These are phyloP conservation scores for Cephalotes varians DNA, from an alignment of 2,888 invertebrate species.

Conservation along the genomic window DNA sequence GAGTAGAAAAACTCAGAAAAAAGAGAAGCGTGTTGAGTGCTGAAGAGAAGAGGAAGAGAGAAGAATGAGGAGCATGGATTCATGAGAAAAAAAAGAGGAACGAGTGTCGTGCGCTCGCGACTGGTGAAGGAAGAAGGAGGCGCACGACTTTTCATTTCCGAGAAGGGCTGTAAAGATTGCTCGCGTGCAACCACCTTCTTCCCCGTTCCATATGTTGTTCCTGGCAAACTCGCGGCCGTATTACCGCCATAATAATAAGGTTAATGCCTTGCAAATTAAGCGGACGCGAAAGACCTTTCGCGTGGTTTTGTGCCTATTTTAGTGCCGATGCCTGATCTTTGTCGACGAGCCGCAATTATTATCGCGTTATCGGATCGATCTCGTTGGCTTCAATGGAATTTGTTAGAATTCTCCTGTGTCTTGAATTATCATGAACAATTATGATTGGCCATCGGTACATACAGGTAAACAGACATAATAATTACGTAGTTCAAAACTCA, in stretches of 20 bases:
- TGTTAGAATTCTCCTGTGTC: not conserved
- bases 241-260: constrained; percentile 72
- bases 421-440: not conserved
- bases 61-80: constrained; percentile 18
- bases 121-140: constrained; percentile 38
- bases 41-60: not conserved
- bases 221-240: constrained; percentile 64
- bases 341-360: constrained; percentile 62
- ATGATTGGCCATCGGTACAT: not conserved
- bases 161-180: constrained; percentile 74
- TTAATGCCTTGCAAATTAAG: constrained; percentile 74
- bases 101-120: constrained; percentile 43
- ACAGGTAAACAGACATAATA: not conserved
- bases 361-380: constrained; percentile 56
- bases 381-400: constrained; percentile 1
- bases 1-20: constrained; percentile 7
- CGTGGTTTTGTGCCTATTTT: constrained; percentile 68
- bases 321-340: constrained; percentile 67
- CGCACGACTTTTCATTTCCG: constrained; percentile 72
- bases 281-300: constrained; percentile 66
- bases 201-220: constrained; percentile 52
- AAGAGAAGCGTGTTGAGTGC: constrained; percentile 30
- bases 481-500: not conserved
- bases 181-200: constrained; percentile 69
- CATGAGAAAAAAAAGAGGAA: constrained; percentile 53